Base-by-base conservation (phyloP, 2,113 vertebrate species). In the Rhabdomys dilectus region DNA sequence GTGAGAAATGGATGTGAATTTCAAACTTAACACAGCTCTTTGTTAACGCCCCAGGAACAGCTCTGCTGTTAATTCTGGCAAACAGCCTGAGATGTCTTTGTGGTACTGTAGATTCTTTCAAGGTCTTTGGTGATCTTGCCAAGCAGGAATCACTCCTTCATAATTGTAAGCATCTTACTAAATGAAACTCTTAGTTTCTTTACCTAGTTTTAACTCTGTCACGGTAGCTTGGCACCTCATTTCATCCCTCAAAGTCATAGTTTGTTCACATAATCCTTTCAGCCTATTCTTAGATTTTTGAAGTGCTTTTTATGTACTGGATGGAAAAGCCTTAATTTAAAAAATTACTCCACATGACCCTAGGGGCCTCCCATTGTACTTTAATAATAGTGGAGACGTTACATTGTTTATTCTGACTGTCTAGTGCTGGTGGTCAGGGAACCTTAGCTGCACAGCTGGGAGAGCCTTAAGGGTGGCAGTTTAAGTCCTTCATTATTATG, bases 281-380 rank as follows among this genome's bases (percentile, higher is more conserved):
- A 97, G 96, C 93, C 88, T 93, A n/a, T 96, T 96, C 96, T 98
- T 98, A 92, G 97, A 97, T 95, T 98, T 97, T 87, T 96, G 96
- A 80, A 92, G 56, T 94, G 91, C 94, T 88, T 98, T 80, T 96
- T 68, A 31, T 77, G 76, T 86, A 81, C 34, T 88, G 94, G 64
- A 77, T 96, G 68, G 94, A 88, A 91, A 96, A 34, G 94, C 95
- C 24, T 90, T 96, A 60, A 93, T 96, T 92, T 96, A 93, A 96
- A 96, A 96, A 97, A 95, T 89, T 93, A 96, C 91, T 97, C 80
- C 94, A 36, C 17, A 66, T 16, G 88, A 96, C 98, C 56, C 39
- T 5, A 22, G 72, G 58, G 87, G 51, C 53, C 34, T 92, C 84
- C 70, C 51, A 39, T 87, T 91, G 45, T 89, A 73, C 36, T 89